Percentiles rank a stretch among this genome's conserved stretches.
These are phyloP conservation scores for Rhadinocentrus ornatus DNA, from an alignment of 2,797 vertebrate genomes.

Conservation along the genomic window DNA sequence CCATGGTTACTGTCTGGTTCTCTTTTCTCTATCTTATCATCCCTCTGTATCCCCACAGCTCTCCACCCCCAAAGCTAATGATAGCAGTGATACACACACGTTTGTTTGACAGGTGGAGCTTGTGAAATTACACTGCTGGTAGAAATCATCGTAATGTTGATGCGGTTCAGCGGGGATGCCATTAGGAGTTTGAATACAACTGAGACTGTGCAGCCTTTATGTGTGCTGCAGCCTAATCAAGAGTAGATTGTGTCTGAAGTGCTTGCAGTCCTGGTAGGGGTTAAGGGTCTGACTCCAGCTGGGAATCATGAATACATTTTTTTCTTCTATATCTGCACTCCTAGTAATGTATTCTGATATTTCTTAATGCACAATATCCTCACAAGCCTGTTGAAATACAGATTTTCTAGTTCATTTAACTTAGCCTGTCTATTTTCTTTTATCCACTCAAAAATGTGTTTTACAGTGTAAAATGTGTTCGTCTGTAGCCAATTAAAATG, in stretches of 20 bases:
- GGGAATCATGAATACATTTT: conserved; percentile 28
- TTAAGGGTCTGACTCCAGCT: conserved; percentile 45
- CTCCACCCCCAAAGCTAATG: conserved; percentile 30
- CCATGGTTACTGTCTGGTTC: conserved; percentile 73
- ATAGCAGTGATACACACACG: conserved; percentile 43
- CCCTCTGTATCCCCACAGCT: conserved; percentile 32
- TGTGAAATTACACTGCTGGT: conserved; percentile 20
- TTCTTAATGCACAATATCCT: conserved; percentile 8
- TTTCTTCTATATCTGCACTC: conserved; percentile 27
- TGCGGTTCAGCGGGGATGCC: conserved; percentile 37
- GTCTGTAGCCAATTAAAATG: conserved; percentile 48
- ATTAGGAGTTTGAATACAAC: conserved; percentile 42
- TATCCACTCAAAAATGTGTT: conserved; percentile 6
- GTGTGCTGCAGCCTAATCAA: conserved; percentile 57
- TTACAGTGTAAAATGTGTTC: conserved; percentile 33
- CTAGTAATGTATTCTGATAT: conserved; percentile 7
- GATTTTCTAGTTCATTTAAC: conserved; percentile 1
- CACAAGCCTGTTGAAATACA: conserved; percentile 1
- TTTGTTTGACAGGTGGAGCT: conserved; percentile 49
- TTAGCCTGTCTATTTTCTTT: neutral
- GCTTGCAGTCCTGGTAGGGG: conserved; percentile 32
- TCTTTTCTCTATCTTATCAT: conserved; percentile 30
- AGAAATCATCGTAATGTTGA: conserved; percentile 22
- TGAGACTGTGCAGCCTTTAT: conserved; percentile 36
- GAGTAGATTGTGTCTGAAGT: conserved; percentile 56